phyloP scores from a whole-genome alignment of 2,888 invertebrate genomes.

The Orchestes rusci region DNA sequence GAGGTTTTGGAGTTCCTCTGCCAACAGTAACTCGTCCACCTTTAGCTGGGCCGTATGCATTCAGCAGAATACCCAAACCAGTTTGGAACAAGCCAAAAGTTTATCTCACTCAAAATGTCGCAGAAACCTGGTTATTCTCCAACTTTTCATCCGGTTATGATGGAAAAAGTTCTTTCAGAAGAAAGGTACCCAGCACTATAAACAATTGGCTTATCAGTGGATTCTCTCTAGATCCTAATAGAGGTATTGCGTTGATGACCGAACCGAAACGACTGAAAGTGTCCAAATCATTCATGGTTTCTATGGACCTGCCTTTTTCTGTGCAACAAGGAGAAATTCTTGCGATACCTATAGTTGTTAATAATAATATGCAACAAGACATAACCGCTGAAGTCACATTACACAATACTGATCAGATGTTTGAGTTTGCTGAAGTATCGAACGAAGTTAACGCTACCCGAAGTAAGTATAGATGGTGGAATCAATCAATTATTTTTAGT shows the following conservation, averaged over 20 bases:
- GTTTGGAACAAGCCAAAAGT: constrained; percentile 72
- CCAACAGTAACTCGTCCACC: constrained; percentile 68
- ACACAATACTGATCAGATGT: constrained; percentile 72
- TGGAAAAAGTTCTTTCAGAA: constrained; percentile 52
- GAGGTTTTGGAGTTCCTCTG: constrained; percentile 41
- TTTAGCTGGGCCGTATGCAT: constrained; percentile 82
- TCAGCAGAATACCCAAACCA: constrained; percentile 78
- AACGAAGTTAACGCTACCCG: constrained; percentile 65
- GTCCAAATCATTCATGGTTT: constrained; percentile 77
- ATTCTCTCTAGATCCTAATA: constrained; percentile 68
- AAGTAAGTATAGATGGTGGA: constrained; percentile 49
- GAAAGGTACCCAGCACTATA: constrained; percentile 72
- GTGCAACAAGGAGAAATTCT: constrained; percentile 87
- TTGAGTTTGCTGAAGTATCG: constrained; percentile 72
- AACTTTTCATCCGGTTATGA: constrained; percentile 72
- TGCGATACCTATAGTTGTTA: constrained; percentile 78
- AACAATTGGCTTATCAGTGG: constrained; percentile 80
- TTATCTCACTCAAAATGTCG: constrained; percentile 65
- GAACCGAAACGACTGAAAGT: constrained; percentile 61
- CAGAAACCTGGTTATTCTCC: constrained; percentile 76
- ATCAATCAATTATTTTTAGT: background rate
- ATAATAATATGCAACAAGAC: constrained; percentile 78
- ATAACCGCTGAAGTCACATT: constrained; percentile 74
- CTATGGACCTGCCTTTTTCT: constrained; percentile 79
- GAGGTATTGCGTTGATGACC: constrained; percentile 70